Evolutionary conservation across 92 coral and sea anemone genomes (phyloP), one percentile per base, ranked within the genome.

Genomic region (Pocillopora grandis): DNA sequence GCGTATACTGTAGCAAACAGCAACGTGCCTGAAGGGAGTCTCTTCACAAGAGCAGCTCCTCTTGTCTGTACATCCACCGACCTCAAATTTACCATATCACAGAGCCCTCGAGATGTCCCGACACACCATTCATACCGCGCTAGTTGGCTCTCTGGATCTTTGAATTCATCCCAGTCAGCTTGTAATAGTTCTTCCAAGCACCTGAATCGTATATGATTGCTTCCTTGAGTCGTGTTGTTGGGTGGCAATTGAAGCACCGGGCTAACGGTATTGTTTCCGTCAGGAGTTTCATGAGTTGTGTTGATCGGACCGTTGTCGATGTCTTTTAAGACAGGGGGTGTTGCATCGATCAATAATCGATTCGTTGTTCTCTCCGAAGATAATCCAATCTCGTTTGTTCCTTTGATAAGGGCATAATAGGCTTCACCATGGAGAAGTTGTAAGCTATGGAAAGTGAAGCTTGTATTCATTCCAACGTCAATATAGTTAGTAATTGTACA

Each of bases 131-230:
- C 91, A 75, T 97, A 94, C 59, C 77, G 67, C 37, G 61, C 81
- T 16, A 91, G 70, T 35, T 89, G 88, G 84, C 92, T 92, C 80
- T 97, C 98, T 21, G 58, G 81, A 83, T 97, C 99, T 60, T 89
- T 88, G 83, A 92, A 92, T 81, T 91, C 93, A 73, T 94, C 95
- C 99, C 99, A 97, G 79, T 82, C 87, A 12, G 86, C 84, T 56
- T 87, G 79, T 62, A 94, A 68, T 21, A 90, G 82, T 36, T 94
- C 95, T 58, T 94, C 98, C 1, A 90, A 84, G 77, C 95, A 94
- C 57, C 66, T 88, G 18, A 94, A 91, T 18, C 88, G 71, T 37
- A 94, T 71, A 68, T 78, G 83, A 36, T 66, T 48, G 60, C 84
- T 81, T 21, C 59, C 57, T 62, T 62, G 35, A 27, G 80, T 64